These are phyloP conservation scores for Sitobion miscanthi DNA, from an alignment of 1,140 invertebrate genomes.

Conservation along the genomic window DNA sequence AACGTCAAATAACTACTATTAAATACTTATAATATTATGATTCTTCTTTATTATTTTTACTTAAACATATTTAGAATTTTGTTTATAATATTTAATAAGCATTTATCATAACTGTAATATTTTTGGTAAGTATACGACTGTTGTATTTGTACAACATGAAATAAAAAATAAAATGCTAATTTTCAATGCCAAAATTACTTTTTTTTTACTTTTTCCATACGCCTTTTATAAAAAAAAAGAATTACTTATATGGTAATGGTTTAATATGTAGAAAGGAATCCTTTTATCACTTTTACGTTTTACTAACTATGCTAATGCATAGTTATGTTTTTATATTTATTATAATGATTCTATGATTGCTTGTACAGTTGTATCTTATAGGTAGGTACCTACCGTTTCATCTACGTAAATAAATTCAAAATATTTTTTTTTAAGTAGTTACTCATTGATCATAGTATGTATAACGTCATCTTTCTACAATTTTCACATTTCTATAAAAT, in stretches of 20 bases:
- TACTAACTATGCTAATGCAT: not conserved
- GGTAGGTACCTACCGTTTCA: too few species aligned
- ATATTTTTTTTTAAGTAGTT: not conserved
- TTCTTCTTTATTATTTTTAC: not conserved
- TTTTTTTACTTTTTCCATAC: not conserved
- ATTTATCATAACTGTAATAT: not conserved
- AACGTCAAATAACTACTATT: not conserved
- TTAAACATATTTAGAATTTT: not conserved
- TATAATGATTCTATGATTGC: too few species aligned
- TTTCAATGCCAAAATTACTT: not conserved
- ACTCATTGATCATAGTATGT: not conserved
- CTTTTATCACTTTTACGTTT: not conserved
- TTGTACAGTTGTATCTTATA: too few species aligned
- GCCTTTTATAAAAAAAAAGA: not conserved
- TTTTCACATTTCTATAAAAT: not conserved
- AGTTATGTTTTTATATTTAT: not conserved
- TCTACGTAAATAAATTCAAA: too few species aligned
- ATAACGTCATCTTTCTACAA: not conserved
- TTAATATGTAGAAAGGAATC: not conserved
- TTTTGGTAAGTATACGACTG: not conserved
- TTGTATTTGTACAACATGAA: not conserved
- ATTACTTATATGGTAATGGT: not conserved
- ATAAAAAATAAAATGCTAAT: not conserved
- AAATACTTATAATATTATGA: not conserved
- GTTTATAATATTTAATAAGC: not conserved